A percentile compares a stretch with the other conserved stretches of the same genome.
Evolutionary conservation across 2,797 vertebrate species (phyloP).

Genomic region (Acanthiza pusilla): DNA sequence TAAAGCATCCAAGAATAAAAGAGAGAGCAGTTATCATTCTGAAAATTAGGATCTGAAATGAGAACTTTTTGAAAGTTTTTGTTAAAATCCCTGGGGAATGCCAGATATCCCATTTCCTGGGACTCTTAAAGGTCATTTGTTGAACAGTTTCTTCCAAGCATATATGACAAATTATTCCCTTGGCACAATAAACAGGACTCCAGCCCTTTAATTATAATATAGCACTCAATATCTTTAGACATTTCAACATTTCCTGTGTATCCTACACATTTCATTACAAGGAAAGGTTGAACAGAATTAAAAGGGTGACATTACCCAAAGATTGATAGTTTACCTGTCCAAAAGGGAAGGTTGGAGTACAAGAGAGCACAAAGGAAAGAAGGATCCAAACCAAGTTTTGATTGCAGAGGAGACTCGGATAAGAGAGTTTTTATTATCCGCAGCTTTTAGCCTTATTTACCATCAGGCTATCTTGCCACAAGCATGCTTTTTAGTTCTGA

Average conservation of each 20-base stretch:
- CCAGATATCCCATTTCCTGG: constrained; percentile 62
- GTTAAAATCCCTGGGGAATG: constrained; percentile 47
- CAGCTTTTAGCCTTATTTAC: constrained; percentile 82
- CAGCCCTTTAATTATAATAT: constrained; percentile 79
- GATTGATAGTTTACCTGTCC: constrained; percentile 59
- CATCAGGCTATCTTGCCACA: constrained; percentile 78
- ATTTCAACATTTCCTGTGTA: constrained; percentile 67
- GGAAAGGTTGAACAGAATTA: constrained; percentile 67
- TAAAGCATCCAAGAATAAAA: neutral
- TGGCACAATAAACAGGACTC: constrained; percentile 70
- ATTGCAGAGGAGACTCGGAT: constrained; percentile 66
- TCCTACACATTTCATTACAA: constrained; percentile 68
- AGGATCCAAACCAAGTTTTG: constrained; percentile 70
- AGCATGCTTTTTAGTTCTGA: constrained; percentile 86
- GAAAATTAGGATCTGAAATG: neutral
- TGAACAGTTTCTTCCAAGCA: constrained; percentile 65
- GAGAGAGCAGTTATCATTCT: neutral
- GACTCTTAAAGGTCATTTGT: constrained; percentile 78
- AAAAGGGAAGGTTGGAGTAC: neutral
- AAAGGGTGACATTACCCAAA: constrained; percentile 37
- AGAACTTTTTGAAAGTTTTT: constrained; percentile 35
- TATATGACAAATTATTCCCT: constrained; percentile 75
- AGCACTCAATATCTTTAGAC: constrained; percentile 72
- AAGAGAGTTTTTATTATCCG: constrained; percentile 74
- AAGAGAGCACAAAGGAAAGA: constrained; percentile 61